Evolutionary conservation across 2,888 invertebrate genomes (phyloP).

Genomic region (Pollenia griseotomentosa): DNA sequence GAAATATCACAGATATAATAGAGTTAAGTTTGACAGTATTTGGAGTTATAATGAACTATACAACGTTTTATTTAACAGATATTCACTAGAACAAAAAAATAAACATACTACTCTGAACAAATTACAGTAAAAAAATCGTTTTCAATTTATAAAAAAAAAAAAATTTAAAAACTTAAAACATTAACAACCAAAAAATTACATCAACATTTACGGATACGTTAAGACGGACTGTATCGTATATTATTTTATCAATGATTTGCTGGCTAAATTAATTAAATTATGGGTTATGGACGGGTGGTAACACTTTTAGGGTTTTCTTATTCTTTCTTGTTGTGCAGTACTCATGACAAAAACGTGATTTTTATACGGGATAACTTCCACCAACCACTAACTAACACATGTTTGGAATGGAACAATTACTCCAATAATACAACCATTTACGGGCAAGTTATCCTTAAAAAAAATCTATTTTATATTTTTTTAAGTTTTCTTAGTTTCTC

Average conservation of each 20-base stretch:
- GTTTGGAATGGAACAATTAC: slow-evolving; percentile 62
- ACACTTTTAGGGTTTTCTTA: slow-evolving; percentile 51
- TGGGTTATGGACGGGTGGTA: neutral
- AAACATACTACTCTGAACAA: slow-evolving; percentile 12
- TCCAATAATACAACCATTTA: slow-evolving; percentile 39
- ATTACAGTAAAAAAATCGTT: slow-evolving; percentile 32
- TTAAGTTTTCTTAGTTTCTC: neutral
- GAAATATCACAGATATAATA: slow-evolving; percentile 28
- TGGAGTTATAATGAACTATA: neutral
- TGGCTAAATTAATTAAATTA: slow-evolving; percentile 7
- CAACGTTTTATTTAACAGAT: slow-evolving; percentile 17
- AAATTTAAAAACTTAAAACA: slow-evolving; percentile 29
- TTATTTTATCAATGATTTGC: slow-evolving; percentile 10
- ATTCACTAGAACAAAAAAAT: slow-evolving; percentile 18
- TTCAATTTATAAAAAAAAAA: slow-evolving; percentile 19
- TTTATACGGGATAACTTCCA: slow-evolving; percentile 74
- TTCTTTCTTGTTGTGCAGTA: slow-evolving; percentile 1
- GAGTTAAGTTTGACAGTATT: neutral
- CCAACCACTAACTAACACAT: slow-evolving; percentile 70
- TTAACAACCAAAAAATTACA: slow-evolving; percentile 50
- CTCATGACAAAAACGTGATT: slow-evolving; percentile 45
- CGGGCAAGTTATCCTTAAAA: slow-evolving; percentile 74
- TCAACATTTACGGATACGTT: slow-evolving; percentile 47
- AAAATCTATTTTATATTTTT: slow-evolving; percentile 1
- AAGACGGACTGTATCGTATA: slow-evolving; percentile 7